Evolutionary conservation across 1,140 invertebrate genomes (phyloP).

Genomic region (Ceratosolen fusciceps): DNA sequence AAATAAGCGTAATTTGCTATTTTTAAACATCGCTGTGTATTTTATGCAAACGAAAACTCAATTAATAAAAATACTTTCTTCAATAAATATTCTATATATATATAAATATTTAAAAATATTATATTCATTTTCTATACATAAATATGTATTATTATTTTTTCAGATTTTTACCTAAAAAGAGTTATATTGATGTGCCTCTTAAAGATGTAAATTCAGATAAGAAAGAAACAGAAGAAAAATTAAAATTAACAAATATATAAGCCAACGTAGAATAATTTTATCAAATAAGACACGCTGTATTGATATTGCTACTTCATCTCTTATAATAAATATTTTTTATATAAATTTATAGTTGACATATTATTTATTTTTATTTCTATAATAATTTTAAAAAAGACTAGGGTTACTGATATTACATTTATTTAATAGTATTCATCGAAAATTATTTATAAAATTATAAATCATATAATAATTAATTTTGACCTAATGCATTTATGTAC

Average conservation of each 20-base stretch:
- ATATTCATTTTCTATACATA: neutral
- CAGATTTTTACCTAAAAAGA: slow-evolving; percentile 34
- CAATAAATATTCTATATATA: too few species aligned
- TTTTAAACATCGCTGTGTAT: too few species aligned
- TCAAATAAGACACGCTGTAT: neutral
- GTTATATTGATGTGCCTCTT: slow-evolving; percentile 32
- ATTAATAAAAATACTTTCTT: too few species aligned
- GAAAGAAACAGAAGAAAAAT: neutral
- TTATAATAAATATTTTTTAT: neutral
- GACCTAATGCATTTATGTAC: too few species aligned
- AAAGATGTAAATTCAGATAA: slow-evolving; percentile 13
- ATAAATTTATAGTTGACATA: neutral
- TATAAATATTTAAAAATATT: neutral
- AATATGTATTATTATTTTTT: slow-evolving; percentile 9
- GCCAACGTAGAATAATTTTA: neutral
- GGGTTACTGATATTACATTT: too few species aligned
- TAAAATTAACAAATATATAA: neutral
- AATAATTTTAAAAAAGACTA: too few species aligned
- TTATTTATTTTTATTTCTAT: neutral
- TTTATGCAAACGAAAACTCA: too few species aligned
- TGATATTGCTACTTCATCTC: neutral
- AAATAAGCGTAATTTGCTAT: too few species aligned
- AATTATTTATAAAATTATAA: too few species aligned
- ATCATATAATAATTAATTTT: too few species aligned
- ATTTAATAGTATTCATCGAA: too few species aligned